A percentile compares a stretch with the other conserved stretches of the same genome.
These are phyloP conservation scores for Procavia capensis DNA, from an alignment of 2,113 vertebrate species.

Conservation along the genomic window DNA sequence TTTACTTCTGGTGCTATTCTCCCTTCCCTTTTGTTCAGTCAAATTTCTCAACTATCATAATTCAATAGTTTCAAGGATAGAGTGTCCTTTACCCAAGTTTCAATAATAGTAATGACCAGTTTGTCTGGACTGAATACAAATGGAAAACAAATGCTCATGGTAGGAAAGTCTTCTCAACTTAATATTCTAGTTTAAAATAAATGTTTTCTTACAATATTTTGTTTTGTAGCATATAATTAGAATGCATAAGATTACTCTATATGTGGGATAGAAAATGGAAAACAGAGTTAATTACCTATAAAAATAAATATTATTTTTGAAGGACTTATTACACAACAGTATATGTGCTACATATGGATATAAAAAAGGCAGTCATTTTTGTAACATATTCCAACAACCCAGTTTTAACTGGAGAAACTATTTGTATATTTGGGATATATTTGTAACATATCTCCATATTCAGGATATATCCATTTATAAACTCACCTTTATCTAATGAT, in stretches of 20 bases:
- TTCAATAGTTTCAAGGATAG: slow-evolving; percentile 1
- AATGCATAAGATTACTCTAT: slow-evolving; percentile 50
- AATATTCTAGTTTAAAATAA: slow-evolving; percentile 64
- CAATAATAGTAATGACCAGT: slow-evolving; percentile 48
- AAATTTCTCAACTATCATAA: background rate
- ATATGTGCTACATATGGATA: background rate
- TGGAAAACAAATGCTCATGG: slow-evolving; percentile 38
- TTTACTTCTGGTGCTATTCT: no score
- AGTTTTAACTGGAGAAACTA: slow-evolving; percentile 2
- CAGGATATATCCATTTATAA: background rate
- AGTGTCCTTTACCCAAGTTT: background rate
- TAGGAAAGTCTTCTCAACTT: slow-evolving; percentile 23
- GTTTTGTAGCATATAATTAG: slow-evolving; percentile 25
- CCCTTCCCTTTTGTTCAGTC: no score
- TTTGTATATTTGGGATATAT: background rate
- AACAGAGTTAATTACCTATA: slow-evolving; percentile 35
- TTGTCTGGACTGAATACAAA: slow-evolving; percentile 43
- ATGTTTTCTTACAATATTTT: slow-evolving; percentile 49
- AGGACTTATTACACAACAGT: background rate
- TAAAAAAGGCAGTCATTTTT: slow-evolving; percentile 21
- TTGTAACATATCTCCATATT: background rate
- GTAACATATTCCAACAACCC: slow-evolving; percentile 20
- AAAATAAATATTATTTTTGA: slow-evolving; percentile 48
- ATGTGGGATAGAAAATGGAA: background rate
- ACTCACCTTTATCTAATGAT: slow-evolving; percentile 12